Conservation (phyloP, 2,113 vertebrate genomes). For the Trinectes maculatus region DNA sequence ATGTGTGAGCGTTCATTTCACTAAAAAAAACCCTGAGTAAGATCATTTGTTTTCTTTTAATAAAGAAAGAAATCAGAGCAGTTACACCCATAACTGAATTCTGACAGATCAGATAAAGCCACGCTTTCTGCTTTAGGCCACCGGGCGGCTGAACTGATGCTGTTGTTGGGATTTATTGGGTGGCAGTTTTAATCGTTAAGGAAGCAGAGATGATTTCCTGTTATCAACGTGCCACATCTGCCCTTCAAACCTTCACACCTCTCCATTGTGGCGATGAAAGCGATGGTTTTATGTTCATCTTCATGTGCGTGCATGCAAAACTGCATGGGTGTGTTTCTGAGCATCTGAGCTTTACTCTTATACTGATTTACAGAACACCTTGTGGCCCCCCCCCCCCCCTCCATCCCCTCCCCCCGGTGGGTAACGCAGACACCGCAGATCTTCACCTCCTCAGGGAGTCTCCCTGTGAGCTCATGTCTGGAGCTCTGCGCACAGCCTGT, state of each 20-base stretch:
- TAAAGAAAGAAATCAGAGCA: neutral
- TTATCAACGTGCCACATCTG: too few relatives aligned
- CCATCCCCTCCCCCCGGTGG: constrained; percentile 44
- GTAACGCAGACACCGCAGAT: constrained; percentile 45
- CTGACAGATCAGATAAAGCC: neutral
- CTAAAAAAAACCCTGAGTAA: constrained; percentile 39
- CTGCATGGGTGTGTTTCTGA: neutral
- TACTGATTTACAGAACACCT: neutral
- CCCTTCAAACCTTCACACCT: too few relatives aligned
- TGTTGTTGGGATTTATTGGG: constrained; percentile 2
- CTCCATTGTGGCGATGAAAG: too few relatives aligned
- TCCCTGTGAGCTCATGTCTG: constrained; percentile 70
- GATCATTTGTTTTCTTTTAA: neutral
- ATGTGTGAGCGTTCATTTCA: too few relatives aligned
- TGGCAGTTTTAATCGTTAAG: neutral
- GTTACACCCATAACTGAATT: constrained; percentile 3
- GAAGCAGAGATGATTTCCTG: too few relatives aligned
- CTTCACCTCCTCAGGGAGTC: constrained; percentile 41
- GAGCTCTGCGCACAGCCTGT: constrained; percentile 32
- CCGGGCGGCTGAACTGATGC: neutral
- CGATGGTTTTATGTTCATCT: constrained; percentile 1
- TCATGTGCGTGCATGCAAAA: constrained; percentile 37
- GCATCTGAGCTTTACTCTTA: neutral
- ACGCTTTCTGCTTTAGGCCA: neutral
- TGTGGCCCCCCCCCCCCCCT: constrained; percentile 11